Percentiles rank a stretch among this genome's conserved stretches.
These are phyloP conservation scores for Oxytorus armatus DNA, from an alignment of 2,888 invertebrate genomes.

Conservation along the genomic window DNA sequence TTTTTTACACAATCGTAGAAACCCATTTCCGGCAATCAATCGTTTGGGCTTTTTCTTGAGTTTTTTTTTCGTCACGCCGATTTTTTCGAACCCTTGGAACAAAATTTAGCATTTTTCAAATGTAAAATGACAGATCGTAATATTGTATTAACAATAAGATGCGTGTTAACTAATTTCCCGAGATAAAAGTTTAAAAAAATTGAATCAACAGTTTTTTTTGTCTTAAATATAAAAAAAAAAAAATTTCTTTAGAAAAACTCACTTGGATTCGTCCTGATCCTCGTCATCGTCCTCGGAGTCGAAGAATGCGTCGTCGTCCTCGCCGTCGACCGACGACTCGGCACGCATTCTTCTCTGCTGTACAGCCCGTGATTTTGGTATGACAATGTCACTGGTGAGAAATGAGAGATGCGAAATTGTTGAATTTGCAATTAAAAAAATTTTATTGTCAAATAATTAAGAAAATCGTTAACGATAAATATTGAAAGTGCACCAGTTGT, in stretches of 20 bases:
- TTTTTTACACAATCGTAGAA: too few species aligned
- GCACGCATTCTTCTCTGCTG: slow-evolving; percentile 86
- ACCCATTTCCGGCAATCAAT: too few species aligned
- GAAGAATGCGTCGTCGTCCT: slow-evolving; percentile 89
- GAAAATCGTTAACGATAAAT: neutral
- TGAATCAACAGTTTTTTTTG: too few species aligned
- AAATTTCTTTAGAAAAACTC: slow-evolving; percentile 73
- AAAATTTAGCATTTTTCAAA: too few species aligned
- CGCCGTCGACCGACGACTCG: slow-evolving; percentile 85
- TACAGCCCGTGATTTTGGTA: slow-evolving; percentile 85
- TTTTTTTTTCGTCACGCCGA: too few species aligned
- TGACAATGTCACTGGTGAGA: slow-evolving; percentile 85
- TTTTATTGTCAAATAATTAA: neutral
- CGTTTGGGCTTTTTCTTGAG: too few species aligned
- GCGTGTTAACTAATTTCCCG: too few species aligned
- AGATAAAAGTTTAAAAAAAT: too few species aligned
- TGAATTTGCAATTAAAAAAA: neutral
- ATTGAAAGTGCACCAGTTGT: too few species aligned
- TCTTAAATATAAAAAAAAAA: neutral
- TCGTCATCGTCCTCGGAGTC: slow-evolving; percentile 90
- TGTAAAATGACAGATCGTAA: too few species aligned
- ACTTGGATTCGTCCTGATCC: slow-evolving; percentile 86
- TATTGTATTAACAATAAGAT: too few species aligned
- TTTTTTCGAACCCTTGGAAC: too few species aligned
- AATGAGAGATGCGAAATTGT: slow-evolving; percentile 15